These are phyloP conservation scores for Lasioglossum pauxillum DNA, from an alignment of 2,888 invertebrate genomes.

Conservation along the genomic window DNA sequence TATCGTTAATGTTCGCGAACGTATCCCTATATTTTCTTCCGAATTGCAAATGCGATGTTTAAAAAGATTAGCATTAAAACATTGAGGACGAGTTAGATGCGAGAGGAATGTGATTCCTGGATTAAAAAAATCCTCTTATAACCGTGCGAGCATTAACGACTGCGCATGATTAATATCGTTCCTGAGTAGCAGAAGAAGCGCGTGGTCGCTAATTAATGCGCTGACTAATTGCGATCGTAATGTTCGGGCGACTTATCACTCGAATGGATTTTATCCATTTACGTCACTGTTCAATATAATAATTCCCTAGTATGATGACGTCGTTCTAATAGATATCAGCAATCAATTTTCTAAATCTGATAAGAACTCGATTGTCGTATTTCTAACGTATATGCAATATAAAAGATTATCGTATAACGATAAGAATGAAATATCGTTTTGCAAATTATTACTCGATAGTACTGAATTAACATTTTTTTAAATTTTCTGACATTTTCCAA, in stretches of 20 bases:
- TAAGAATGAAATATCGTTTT: too few relatives aligned
- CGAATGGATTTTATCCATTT: neutral
- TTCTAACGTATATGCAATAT: too few relatives aligned
- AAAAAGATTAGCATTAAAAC: neutral
- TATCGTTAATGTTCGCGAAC: neutral
- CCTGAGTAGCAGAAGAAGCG: neutral
- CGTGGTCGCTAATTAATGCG: slow-evolving; percentile 1
- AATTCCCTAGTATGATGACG: neutral
- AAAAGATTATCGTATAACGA: too few relatives aligned
- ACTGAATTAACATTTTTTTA: too few relatives aligned
- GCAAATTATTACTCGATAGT: too few relatives aligned
- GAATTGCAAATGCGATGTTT: neutral
- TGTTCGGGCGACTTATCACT: neutral
- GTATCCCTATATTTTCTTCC: neutral
- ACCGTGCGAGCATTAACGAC: neutral
- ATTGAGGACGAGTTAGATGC: neutral
- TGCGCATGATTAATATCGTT: neutral
- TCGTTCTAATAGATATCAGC: neutral
- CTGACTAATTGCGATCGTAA: neutral
- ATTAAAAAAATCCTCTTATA: neutral
- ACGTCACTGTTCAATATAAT: neutral
- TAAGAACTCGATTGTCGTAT: too few relatives aligned
- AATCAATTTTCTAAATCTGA: neutral
- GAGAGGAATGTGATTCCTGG: neutral
- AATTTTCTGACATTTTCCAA: neutral